Evolutionary conservation across 2,797 vertebrate genomes (phyloP), one percentile per base, ranked within the genome.

Genomic region (Forpus xanthops): DNA sequence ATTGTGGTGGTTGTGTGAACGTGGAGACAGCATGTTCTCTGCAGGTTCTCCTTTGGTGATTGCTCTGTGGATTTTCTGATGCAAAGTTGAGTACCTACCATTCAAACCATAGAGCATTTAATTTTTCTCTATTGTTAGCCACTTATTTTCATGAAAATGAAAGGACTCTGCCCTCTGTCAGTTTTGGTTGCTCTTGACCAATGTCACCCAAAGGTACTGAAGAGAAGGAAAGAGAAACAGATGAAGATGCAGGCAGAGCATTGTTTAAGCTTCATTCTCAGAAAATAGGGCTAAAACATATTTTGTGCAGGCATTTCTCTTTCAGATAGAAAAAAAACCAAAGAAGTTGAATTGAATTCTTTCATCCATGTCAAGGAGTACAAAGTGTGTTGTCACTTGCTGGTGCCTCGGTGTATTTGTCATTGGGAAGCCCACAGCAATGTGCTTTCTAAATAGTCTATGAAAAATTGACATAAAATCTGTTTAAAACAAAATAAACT

Each of bases 291-390:
- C 45, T 83, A 65, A 87, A 91, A 83, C 61, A 55, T 68, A 31
- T 58, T 83, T 91, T 89, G 44, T 50, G 41, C 10, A 17, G 64
- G 27, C 52, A 14, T 84, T 88, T 92, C 71, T 91, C 37, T 73
- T 92, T 90, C 39, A 79, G 44, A 66, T 19, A 50, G 42, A 56
- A 88, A 56, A 92, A 73, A 45, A 45, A 42, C 90, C 71, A 74
- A 23, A 83, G 85, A 76, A 88, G 24, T 81, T 82, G 64, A 81
- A 95, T 85, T 94, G 73, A 90, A 71, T 94, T 95, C 75, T 92
- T 92, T 91, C 90, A 92, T 90, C 86, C 88, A 85, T 89, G 81
- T 85, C 93, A 89, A 87, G 70, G 53, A 89, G 55, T 91, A 90
- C 91, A 84, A 86, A 94, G 66, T 64, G 15, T 84, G 14, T 84